These are phyloP conservation scores for Cryptocephalus primarius DNA, from an alignment of 2,888 invertebrate species.

Conservation along the genomic window DNA sequence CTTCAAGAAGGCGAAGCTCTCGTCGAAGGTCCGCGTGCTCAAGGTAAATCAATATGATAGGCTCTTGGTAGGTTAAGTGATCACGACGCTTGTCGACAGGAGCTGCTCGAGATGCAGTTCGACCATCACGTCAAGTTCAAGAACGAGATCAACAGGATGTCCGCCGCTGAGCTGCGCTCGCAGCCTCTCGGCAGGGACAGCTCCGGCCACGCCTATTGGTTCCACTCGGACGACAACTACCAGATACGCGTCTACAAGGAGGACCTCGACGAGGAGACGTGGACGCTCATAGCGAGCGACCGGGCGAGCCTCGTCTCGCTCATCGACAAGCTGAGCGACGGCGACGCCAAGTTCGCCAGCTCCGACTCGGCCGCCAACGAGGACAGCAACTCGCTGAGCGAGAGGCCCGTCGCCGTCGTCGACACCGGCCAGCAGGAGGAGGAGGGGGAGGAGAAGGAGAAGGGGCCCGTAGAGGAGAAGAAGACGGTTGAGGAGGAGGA, in stretches of 20 bases:
- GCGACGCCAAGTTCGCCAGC: conserved; percentile 49
- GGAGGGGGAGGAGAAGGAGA: conserved; percentile 11
- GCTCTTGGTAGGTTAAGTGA: too few species aligned
- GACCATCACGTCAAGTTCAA: conserved; percentile 91
- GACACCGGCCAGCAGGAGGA: conserved; percentile 42
- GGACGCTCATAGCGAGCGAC: conserved; percentile 73
- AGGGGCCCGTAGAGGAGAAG: not conserved
- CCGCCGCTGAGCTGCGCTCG: conserved; percentile 69
- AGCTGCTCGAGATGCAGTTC: conserved; percentile 87
- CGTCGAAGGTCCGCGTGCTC: conserved; percentile 78
- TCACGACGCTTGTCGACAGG: conserved; percentile 48
- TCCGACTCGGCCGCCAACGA: conserved; percentile 50
- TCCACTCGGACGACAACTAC: conserved; percentile 77
- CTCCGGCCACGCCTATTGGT: conserved; percentile 88
- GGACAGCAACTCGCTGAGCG: conserved; percentile 49
- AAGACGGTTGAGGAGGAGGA: conserved; percentile 7
- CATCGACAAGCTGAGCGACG: conserved; percentile 61
- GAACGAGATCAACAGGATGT: conserved; percentile 66
- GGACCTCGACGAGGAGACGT: conserved; percentile 92
- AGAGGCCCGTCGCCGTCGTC: conserved; percentile 40
- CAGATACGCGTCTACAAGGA: conserved; percentile 89
- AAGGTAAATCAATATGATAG: too few species aligned
- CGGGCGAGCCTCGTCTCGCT: conserved; percentile 70
- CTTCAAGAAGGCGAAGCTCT: conserved; percentile 81
- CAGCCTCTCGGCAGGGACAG: conserved; percentile 88